These are phyloP conservation scores for Torymus auratus DNA, from an alignment of 2,888 invertebrate genomes.

Conservation along the genomic window DNA sequence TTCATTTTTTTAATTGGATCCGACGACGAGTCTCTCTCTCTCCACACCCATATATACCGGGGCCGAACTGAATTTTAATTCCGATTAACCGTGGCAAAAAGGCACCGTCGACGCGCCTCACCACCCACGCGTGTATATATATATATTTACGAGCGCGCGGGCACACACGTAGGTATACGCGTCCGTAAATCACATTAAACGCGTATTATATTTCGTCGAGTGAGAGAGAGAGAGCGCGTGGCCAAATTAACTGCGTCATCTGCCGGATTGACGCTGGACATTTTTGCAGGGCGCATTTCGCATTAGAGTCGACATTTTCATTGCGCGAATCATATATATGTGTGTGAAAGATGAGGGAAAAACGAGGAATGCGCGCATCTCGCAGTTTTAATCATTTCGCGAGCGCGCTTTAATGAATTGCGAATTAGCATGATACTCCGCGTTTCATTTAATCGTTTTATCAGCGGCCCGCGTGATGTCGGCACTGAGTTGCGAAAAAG, in stretches of 20 bases:
- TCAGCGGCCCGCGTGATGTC: constrained; percentile 25
- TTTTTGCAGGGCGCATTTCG: constrained; percentile 23
- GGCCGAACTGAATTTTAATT: constrained; percentile 72
- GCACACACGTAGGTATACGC: not conserved
- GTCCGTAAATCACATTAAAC: constrained; percentile 55
- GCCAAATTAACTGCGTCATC: constrained; percentile 63
- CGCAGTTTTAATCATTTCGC: constrained; percentile 42
- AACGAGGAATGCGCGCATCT: constrained; percentile 7
- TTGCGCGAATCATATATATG: constrained; percentile 2
- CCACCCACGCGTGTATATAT: constrained; percentile 7
- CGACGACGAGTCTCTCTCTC: constrained; percentile 49
- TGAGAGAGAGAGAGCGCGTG: constrained; percentile 9
- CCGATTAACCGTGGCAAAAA: constrained; percentile 60
- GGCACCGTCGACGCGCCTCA: not conserved
- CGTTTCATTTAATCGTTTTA: constrained; percentile 44
- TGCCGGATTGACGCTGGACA: constrained; percentile 56
- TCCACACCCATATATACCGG: no score
- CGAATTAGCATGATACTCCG: constrained; percentile 46
- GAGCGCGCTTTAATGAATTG: constrained; percentile 46
- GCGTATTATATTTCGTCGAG: constrained; percentile 49
- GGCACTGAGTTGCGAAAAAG: constrained; percentile 36
- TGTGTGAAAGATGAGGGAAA: not conserved
- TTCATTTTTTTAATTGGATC: constrained; percentile 72
- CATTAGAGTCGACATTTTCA: constrained; percentile 24
- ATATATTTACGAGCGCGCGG: constrained; percentile 59